These are phyloP conservation scores for Dusona sp. DNA, from an alignment of 2,888 invertebrate genomes.

Conservation along the genomic window DNA sequence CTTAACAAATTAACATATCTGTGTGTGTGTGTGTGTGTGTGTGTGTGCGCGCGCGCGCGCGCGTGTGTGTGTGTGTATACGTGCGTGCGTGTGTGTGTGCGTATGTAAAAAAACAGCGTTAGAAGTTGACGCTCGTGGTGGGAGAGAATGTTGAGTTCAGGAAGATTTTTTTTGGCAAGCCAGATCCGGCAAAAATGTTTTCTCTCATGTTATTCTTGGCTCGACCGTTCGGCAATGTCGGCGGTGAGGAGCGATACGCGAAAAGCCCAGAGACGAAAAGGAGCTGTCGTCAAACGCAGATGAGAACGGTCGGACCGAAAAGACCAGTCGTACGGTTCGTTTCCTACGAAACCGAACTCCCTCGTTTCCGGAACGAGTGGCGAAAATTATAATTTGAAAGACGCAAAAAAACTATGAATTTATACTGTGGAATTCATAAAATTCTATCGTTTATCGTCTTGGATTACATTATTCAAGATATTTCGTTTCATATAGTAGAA, in stretches of 20 bases:
- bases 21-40: no score
- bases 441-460: not conserved
- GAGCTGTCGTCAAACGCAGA: slow-evolving; percentile 56
- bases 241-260: slow-evolving; percentile 68
- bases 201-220: slow-evolving; percentile 80
- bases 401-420: not conserved
- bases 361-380: slow-evolving; percentile 41
- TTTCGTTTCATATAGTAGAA: not conserved
- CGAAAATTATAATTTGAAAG: not conserved
- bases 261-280: slow-evolving; percentile 52
- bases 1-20: no score
- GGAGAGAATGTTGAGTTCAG: slow-evolving; percentile 15
- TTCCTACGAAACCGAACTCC: slow-evolving; percentile 67
- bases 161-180: slow-evolving; percentile 82
- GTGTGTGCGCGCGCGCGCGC: not conserved
- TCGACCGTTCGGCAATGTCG: slow-evolving; percentile 70
- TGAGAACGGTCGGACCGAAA: slow-evolving; percentile 15
- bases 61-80: no score
- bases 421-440: not conserved
- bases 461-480: no score
- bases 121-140: not conserved
- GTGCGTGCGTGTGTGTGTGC: not conserved
- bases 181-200: slow-evolving; percentile 81
- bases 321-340: slow-evolving; percentile 73
- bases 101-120: not conserved